Evolutionary conservation across 1,140 invertebrate species (phyloP).

Genomic region (Nasonia longicornis): DNA sequence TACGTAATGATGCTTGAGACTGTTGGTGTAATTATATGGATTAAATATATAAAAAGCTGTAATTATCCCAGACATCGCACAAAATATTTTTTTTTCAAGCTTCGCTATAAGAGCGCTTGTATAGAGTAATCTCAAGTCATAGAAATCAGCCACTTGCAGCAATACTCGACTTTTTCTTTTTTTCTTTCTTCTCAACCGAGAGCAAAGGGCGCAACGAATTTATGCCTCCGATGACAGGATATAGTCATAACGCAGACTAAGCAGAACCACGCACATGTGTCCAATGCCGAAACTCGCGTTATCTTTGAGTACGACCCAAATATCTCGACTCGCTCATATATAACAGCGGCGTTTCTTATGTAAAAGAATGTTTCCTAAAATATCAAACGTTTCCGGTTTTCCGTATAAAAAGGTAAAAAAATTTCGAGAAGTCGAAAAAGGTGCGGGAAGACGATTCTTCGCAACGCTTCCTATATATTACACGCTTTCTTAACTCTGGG

Average conservation of each 20-base stretch:
- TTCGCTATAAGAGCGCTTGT: background rate
- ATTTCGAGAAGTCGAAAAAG: background rate
- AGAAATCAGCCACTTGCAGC: too few species aligned
- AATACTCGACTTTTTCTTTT: too few species aligned
- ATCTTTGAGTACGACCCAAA: background rate
- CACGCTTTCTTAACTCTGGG: background rate
- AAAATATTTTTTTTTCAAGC: background rate
- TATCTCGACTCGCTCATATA: background rate
- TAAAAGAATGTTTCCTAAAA: background rate
- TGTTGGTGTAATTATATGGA: too few species aligned
- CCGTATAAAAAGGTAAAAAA: background rate
- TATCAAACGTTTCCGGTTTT: background rate
- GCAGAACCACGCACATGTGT: background rate
- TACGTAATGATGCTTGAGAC: background rate
- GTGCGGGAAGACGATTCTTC: background rate
- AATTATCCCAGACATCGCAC: background rate
- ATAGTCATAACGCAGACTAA: constrained; percentile 15
- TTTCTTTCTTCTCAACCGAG: too few species aligned
- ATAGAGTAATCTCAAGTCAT: background rate
- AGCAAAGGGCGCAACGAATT: background rate
- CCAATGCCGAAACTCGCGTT: background rate
- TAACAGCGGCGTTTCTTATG: background rate
- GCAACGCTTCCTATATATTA: background rate
- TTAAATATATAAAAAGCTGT: too few species aligned
- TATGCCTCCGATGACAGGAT: constrained; percentile 22